phyloP scores from a whole-genome alignment of 2,113 vertebrate genomes.

The Nesogale talazaci region DNA sequence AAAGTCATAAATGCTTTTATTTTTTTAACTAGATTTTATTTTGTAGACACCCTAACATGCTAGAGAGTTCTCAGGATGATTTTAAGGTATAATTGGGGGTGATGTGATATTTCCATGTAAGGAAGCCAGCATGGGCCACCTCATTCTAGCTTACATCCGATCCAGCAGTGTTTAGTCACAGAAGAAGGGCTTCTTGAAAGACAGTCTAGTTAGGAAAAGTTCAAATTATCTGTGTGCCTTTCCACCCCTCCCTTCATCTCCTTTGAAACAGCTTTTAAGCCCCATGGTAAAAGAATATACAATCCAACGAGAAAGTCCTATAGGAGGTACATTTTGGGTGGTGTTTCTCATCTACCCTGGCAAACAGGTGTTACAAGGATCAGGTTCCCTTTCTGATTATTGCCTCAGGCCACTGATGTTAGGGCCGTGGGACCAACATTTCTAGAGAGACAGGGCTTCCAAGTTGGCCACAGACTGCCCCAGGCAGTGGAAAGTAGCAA shows the following conservation, averaged over 20 bases:
- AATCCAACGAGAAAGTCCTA: neutral
- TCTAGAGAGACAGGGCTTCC: neutral
- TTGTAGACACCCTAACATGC: neutral
- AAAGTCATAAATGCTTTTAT: neutral
- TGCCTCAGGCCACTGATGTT: neutral
- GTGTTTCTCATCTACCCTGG: neutral
- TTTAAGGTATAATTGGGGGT: slow-evolving; percentile 3
- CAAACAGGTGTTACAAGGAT: neutral
- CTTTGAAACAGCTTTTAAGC: neutral
- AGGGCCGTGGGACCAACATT: neutral
- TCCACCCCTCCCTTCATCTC: no score
- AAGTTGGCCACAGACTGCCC: neutral
- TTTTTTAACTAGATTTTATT: neutral
- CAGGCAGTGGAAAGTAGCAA: neutral
- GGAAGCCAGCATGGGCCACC: neutral
- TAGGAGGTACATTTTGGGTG: neutral
- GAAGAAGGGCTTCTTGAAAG: neutral
- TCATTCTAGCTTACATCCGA: neutral
- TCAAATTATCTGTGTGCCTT: neutral
- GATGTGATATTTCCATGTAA: slow-evolving; percentile 6
- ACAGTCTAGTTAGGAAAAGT: neutral
- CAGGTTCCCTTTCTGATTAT: neutral
- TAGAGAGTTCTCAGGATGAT: neutral
- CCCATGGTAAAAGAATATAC: neutral
- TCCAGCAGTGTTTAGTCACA: neutral